Conservation (phyloP, 2,113 vertebrate genomes). For the Notarius lentiginosus region DNA sequence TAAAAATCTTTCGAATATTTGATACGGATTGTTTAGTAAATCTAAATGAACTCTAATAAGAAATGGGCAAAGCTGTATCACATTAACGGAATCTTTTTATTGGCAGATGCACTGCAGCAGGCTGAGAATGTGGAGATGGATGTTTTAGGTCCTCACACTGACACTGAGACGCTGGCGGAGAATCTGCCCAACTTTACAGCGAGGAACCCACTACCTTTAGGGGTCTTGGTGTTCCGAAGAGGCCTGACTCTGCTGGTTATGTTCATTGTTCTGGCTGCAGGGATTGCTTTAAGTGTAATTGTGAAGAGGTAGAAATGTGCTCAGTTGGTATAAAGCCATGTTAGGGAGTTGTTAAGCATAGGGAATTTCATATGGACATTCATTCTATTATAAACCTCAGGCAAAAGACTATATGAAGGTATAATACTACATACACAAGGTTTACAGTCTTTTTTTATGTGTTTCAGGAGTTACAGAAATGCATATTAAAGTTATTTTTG, state of each 20-base stretch:
- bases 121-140: not conserved
- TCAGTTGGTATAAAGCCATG: not conserved
- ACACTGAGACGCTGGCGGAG: conserved; percentile 39
- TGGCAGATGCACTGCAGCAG: conserved; percentile 34
- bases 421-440: not conserved
- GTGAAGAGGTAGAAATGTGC: conserved; percentile 41
- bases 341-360: not conserved
- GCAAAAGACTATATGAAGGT: not conserved
- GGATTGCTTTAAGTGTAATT: conserved; percentile 59
- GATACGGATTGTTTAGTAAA: not conserved
- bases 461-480: not conserved
- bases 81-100: conserved; percentile 9
- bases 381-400: not conserved
- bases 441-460: conserved; percentile 9
- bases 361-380: not conserved
- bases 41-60: not conserved
- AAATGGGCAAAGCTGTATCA: not conserved
- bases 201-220: conserved; percentile 20
- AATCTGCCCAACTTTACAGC: not conserved
- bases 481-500: not conserved
- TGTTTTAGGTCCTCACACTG: not conserved
- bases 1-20: conserved; percentile 47
- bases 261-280: conserved; percentile 63
- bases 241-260: conserved; percentile 62
- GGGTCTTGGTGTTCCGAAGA: conserved; percentile 57